A percentile compares a stretch with the other conserved stretches of the same genome.
These are phyloP conservation scores for Cavia aperea DNA, from an alignment of 2,113 vertebrate genomes.

Conservation along the genomic window DNA sequence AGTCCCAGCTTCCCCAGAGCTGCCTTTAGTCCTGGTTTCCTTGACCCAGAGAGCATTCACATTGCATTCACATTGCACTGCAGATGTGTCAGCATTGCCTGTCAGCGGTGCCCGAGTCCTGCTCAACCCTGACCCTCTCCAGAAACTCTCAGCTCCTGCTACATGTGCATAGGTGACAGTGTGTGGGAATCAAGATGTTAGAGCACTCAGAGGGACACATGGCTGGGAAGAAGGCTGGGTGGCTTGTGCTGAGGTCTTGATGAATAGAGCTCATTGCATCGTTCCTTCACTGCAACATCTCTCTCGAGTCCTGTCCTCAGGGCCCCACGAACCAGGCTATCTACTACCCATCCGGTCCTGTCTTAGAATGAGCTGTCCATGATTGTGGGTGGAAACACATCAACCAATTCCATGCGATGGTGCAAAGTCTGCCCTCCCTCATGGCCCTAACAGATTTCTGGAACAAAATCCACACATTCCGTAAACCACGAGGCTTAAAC, in stretches of 20 bases:
- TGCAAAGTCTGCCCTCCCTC: not conserved
- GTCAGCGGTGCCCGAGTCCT: not conserved
- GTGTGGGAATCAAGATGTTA: accelerated
- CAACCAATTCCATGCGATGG: not conserved
- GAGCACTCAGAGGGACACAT: accelerated
- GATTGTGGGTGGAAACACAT: not conserved
- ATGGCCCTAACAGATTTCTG: not conserved
- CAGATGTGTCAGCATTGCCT: accelerated
- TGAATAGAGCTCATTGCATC: accelerated
- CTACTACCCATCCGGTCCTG: not conserved
- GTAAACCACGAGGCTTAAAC: not conserved
- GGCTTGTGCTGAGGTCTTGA: accelerated
- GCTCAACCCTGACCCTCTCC: accelerated
- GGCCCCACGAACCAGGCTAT: accelerated
- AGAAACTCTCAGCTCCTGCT: accelerated
- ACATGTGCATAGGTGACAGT: accelerated
- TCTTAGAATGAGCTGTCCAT: not conserved
- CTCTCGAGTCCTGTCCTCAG: not conserved
- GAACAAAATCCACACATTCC: not conserved
- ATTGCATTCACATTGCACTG: not conserved
- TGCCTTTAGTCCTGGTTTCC: not conserved
- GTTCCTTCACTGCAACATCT: accelerated
- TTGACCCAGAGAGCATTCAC: not conserved
- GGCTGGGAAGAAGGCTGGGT: no score
- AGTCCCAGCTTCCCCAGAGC: not conserved